These are phyloP conservation scores for Pempheris klunzingeri DNA, from an alignment of 2,797 vertebrate genomes.

Conservation along the genomic window DNA sequence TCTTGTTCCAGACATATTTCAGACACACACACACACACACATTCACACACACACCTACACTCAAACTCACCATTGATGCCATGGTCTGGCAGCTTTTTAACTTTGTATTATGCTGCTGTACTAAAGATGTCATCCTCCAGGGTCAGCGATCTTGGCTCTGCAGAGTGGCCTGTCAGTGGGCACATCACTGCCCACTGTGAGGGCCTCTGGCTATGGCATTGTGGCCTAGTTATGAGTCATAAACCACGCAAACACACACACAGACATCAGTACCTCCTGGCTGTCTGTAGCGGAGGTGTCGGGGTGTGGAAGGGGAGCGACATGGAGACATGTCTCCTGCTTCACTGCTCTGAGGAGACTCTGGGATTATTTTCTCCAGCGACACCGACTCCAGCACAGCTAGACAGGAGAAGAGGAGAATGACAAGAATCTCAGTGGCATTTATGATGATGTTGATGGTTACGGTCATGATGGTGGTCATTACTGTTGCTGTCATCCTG, in stretches of 20 bases:
- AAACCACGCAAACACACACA: constrained; percentile 26
- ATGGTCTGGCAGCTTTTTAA: constrained; percentile 21
- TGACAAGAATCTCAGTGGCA: not conserved
- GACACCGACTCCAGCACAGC: constrained; percentile 92
- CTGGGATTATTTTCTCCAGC: constrained; percentile 89
- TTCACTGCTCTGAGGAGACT: constrained; percentile 88
- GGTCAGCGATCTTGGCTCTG: constrained; percentile 29
- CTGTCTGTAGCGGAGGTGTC: constrained; percentile 94
- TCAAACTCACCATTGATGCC: constrained; percentile 8
- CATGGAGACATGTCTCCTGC: constrained; percentile 92
- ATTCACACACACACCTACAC: not conserved
- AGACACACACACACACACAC: constrained; percentile 8
- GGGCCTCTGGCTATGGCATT: constrained; percentile 14
- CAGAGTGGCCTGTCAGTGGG: constrained; percentile 22
- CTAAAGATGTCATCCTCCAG: constrained; percentile 19
- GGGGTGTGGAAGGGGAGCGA: constrained; percentile 93
- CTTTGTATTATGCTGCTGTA: constrained; percentile 26
- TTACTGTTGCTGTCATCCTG: constrained; percentile 6
- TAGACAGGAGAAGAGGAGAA: constrained; percentile 67
- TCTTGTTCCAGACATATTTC: not conserved
- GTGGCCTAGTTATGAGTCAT: constrained; percentile 44
- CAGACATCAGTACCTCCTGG: constrained; percentile 87
- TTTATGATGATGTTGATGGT: not conserved
- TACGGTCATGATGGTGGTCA: constrained; percentile 1
- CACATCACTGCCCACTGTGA: constrained; percentile 20